Base-by-base conservation (phyloP, 1,140 invertebrate genomes). In the Contarinia nasturtii region DNA sequence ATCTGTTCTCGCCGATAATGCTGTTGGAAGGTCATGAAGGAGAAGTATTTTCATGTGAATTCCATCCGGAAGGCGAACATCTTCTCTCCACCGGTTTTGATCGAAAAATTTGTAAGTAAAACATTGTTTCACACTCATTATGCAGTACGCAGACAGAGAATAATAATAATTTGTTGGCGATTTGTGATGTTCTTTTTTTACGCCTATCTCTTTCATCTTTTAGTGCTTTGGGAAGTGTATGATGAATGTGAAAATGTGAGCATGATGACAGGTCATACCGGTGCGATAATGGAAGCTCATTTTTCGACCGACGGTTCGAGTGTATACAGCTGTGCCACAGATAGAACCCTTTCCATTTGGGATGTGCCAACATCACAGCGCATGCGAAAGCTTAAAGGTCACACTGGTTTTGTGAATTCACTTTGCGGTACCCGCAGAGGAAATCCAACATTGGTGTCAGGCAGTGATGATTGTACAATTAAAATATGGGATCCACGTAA, bases 231-330 rank as follows among this genome's bases (percentile, higher is more conserved):
- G 96, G 92, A 86, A 66, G 87, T 93, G 2, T 95, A 93, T 66
- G 94, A 89, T 4, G 92, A 99, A 60, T 98, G 94, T 71, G 92
- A 98, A 57, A 99, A 98, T 66, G 80, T 95, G 51, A 86, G 86
- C 53, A 76, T 84, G 8, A 76, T 98, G 72, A 76, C 79, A 44
- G 92, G 92, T 0, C 96, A 99, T 64, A 88, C 82, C 15, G 95
- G 95, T n/a, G 90, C 93, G 11, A 74, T 99, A 5, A 86, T 94
- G 76, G 93, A 99, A 65, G 64, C 98, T 1, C 85, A 92, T 54
- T 98, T 96, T 60, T 90, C 82, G n/a, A 81, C 88, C 1, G 94
- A 97, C 68, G 91, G 92, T 20, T 77, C 79, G 17, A 76, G 80
- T 48, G 67, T 98, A n/a, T 90, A 88, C 59, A 88, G 89, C 8